These are phyloP conservation scores for Bimastos eiseni DNA, from an alignment of 2,888 invertebrate species.

Conservation along the genomic window DNA sequence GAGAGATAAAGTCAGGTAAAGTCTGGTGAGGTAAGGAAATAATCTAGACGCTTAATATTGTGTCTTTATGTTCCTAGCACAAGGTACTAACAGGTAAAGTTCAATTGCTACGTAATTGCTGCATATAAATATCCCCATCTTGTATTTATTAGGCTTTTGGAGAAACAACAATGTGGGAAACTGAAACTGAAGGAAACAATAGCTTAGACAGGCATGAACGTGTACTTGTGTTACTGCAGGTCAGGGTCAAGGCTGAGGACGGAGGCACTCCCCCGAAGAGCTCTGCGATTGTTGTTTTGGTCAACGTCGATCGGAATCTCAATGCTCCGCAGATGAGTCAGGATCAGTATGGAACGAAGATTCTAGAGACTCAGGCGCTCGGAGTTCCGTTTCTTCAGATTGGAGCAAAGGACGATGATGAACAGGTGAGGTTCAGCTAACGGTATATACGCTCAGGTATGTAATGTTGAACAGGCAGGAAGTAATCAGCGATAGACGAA, in stretches of 20 bases:
- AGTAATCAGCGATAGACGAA: not conserved
- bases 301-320: slow-evolving; percentile 48
- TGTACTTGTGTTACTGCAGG: slow-evolving; percentile 32
- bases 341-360: slow-evolving; percentile 41
- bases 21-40: not conserved
- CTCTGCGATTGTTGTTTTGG: slow-evolving; percentile 44
- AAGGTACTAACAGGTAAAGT: not conserved
- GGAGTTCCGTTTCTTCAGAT: slow-evolving; percentile 45
- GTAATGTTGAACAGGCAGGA: not conserved
- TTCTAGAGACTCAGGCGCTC: slow-evolving; percentile 50
- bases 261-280: slow-evolving; percentile 46
- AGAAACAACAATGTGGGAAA: not conserved
- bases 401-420: slow-evolving; percentile 49
- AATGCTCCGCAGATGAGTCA: slow-evolving; percentile 38
- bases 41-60: not conserved
- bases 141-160: not conserved
- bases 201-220: not conserved
- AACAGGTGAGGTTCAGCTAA: slow-evolving; percentile 43
- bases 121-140: no score
- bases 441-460: no score
- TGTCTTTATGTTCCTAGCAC: not conserved
- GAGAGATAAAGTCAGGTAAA: not conserved
- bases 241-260: slow-evolving; percentile 50
- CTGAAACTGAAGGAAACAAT: not conserved
- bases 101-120: no score